phyloP scores from a whole-genome alignment of 2,888 invertebrate species.

The Cerastis leucographa region DNA sequence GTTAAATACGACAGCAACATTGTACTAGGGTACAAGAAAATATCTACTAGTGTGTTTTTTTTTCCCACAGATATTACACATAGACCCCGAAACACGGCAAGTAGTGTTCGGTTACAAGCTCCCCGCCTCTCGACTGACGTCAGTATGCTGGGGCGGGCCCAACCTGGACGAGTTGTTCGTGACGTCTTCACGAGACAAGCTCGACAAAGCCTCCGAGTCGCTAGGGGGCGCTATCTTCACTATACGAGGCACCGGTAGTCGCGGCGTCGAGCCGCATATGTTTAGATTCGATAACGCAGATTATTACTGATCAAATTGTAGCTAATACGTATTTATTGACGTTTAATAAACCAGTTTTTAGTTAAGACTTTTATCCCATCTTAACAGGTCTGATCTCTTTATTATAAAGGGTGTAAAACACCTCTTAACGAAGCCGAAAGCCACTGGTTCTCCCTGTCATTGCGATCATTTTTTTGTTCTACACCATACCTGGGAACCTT shows the following conservation, averaged over 20 bases:
- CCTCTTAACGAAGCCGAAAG: too few relatives aligned
- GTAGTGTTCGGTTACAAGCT: constrained; percentile 88
- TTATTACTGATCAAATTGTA: constrained; percentile 71
- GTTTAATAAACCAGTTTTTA: constrained; percentile 34
- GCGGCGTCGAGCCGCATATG: constrained; percentile 71
- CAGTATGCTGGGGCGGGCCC: constrained; percentile 92
- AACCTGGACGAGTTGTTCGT: constrained; percentile 92
- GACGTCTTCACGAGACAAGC: constrained; percentile 84
- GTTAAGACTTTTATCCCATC: not conserved
- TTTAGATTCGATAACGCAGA: constrained; percentile 81
- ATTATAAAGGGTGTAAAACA: too few relatives aligned
- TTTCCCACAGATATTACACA: constrained; percentile 87
- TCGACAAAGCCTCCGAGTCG: constrained; percentile 70
- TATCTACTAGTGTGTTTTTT: not conserved
- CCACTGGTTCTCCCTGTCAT: too few relatives aligned
- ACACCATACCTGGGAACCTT: too few relatives aligned
- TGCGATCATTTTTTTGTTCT: too few relatives aligned
- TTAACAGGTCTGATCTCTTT: not conserved
- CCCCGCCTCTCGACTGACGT: constrained; percentile 91
- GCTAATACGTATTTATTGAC: constrained; percentile 19
- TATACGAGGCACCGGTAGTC: constrained; percentile 79
- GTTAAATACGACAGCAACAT: too few relatives aligned
- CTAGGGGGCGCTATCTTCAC: constrained; percentile 83
- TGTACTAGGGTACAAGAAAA: too few relatives aligned
- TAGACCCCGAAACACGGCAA: constrained; percentile 88